A percentile compares a stretch with the other conserved stretches of the same genome.
Conservation (phyloP, 2,797 vertebrate species). For the Malurus leucopterus region DNA sequence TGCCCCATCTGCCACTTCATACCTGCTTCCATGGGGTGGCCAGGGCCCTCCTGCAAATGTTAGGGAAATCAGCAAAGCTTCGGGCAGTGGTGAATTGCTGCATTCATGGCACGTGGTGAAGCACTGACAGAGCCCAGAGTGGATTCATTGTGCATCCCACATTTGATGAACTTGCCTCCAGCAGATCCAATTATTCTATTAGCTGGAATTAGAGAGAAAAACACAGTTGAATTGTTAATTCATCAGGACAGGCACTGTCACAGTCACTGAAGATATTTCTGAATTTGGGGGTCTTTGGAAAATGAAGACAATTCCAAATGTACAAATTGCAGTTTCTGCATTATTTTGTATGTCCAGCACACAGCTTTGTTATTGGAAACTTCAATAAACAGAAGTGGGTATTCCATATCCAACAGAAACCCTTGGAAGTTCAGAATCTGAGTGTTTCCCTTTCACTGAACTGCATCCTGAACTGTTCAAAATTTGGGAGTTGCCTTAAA, state of each 20-base stretch:
- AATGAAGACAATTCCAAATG: neutral
- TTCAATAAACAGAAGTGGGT: neutral
- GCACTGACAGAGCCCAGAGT: neutral
- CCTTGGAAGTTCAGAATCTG: neutral
- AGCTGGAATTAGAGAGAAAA: neutral
- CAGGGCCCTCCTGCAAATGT: neutral
- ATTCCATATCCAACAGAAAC: neutral
- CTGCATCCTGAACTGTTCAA: neutral
- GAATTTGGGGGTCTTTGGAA: neutral
- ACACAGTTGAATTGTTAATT: neutral
- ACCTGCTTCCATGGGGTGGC: neutral
- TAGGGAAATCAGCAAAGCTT: neutral
- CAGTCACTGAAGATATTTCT: neutral
- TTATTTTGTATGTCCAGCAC: neutral
- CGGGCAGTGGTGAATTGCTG: fast-evolving
- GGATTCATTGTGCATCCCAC: neutral
- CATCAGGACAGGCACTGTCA: neutral
- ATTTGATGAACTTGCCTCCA: neutral
- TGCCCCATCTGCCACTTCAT: neutral
- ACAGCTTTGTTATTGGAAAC: neutral
- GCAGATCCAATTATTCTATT: neutral
- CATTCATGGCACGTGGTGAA: fast-evolving
- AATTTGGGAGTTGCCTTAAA: neutral
- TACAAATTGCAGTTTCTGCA: neutral
- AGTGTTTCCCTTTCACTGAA: neutral